Evolutionary conservation across 1,140 invertebrate species (phyloP), one percentile per base, ranked within the genome.

Genomic region (Heliconius congener): DNA sequence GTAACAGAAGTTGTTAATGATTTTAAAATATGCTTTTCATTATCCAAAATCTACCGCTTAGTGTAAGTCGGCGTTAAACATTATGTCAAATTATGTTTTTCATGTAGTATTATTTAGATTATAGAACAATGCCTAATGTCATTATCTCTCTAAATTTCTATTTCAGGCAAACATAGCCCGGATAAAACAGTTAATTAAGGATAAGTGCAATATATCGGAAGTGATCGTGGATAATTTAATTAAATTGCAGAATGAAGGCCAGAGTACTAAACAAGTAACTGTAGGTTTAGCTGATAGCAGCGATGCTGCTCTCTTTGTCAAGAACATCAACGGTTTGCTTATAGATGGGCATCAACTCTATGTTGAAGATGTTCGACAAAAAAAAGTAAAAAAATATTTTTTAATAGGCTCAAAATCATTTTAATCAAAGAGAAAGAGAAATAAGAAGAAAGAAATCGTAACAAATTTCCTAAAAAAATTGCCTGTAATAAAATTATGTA

Each of bases 181-280:
- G n/a, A 74, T 93, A 16, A 93, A 90, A 66, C 16, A 46, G 0
- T 76, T 93, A 4, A 80, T 93, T 5, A 60, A 75, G 23, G 81
- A 82, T 2, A 83, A 86, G 82, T 91, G 91, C 76, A 85, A 86
- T 2, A 50, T 90, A 2, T 78, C 73, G 0, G 84, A 91, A 8
- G 60, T 91, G 16, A 90, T 93, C 71, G 76, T 93, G 71, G 91
- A 93, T 71, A 89, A 91, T 52, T 78, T 91, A n/a, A 73, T 52
- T 52, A 52, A 19, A 6, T 52, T 52, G 18, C 16, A 82, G 1
- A 57, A 52, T 27, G 86, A 89, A 9, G 83, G 84, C 3, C 77
- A 76, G 1, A 50, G 34, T 19, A 11, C 55, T 52, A 91, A 86
- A 80, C 85, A 83, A 42, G 87, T 93, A 39, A 91, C 88, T 1